phyloP scores from a whole-genome alignment of 2,888 invertebrate genomes.

The Dendrolimus pini region DNA sequence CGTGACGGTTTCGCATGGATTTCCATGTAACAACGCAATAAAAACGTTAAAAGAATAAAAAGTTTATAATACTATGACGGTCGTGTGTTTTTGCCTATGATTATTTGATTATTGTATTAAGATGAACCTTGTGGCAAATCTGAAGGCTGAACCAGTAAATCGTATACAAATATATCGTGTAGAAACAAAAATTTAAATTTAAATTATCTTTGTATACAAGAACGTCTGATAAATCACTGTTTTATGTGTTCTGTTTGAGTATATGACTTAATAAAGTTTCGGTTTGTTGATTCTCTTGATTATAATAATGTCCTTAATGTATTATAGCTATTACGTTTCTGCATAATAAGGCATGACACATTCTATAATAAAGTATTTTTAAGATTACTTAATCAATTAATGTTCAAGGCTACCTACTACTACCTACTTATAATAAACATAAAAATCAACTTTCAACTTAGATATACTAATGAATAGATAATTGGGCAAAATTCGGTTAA shows the following conservation, averaged over 20 bases:
- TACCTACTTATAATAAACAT: too few relatives aligned
- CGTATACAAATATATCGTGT: background rate
- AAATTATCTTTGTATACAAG: background rate
- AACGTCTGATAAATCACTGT: background rate
- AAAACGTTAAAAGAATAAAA: slow-evolving; percentile 7
- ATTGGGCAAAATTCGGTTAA: too few relatives aligned
- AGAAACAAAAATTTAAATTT: background rate
- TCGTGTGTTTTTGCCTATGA: slow-evolving; percentile 11
- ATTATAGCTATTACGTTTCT: too few relatives aligned
- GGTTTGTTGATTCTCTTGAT: background rate
- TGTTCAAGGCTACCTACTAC: too few relatives aligned
- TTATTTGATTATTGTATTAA: background rate
- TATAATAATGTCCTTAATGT: too few relatives aligned
- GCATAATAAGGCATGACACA: too few relatives aligned
- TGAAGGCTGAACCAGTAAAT: background rate
- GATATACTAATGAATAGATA: too few relatives aligned
- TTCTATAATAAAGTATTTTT: too few relatives aligned
- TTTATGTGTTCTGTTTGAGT: background rate
- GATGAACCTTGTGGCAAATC: background rate
- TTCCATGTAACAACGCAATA: slow-evolving; percentile 12
- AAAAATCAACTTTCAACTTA: too few relatives aligned
- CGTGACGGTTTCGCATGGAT: slow-evolving; percentile 22
- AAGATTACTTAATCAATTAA: too few relatives aligned
- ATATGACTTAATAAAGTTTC: background rate
- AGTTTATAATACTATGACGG: slow-evolving; percentile 2